Percentiles rank a stretch among this genome's conserved stretches.
Evolutionary conservation across 2,888 invertebrate genomes (phyloP).

Genomic region (Sphaerophoria rueppellii): DNA sequence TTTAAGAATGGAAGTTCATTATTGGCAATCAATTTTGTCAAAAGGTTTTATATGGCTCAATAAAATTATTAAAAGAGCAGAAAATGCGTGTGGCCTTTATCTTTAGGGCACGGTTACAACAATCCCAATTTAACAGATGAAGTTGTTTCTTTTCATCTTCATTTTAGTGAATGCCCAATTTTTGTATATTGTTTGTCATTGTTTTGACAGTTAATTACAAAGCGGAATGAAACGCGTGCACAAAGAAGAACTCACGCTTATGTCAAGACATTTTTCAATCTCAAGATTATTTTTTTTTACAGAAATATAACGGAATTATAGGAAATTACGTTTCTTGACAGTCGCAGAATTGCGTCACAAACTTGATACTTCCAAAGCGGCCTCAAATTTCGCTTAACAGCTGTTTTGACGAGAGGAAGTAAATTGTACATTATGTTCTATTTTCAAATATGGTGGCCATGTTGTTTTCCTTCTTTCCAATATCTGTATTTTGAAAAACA

Average conservation of each 20-base stretch:
- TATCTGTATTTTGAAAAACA: conserved; percentile 17
- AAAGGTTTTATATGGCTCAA: background rate
- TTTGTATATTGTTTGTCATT: conserved; percentile 44
- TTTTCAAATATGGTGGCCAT: background rate
- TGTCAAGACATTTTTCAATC: no score
- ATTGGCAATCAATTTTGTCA: background rate
- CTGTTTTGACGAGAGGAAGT: no score
- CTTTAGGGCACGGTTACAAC: conserved; percentile 2
- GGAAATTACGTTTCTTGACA: no score
- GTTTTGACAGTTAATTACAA: conserved; percentile 35
- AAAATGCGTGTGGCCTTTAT: conserved; percentile 2
- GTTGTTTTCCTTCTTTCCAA: background rate
- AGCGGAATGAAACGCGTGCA: background rate
- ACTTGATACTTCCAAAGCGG: no score
- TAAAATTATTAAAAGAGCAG: conserved; percentile 17
- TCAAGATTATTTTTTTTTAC: no score
- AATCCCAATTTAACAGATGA: background rate
- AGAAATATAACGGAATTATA: no score
- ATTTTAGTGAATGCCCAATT: conserved; percentile 19
- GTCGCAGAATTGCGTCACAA: no score
- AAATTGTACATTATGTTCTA: no score
- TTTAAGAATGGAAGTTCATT: conserved; percentile 17
- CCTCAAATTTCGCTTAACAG: no score
- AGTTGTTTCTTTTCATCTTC: conserved; percentile 31
- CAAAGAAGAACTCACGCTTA: background rate